Conservation (phyloP, 2,888 invertebrate genomes). For the Xestobium rufovillosum region DNA sequence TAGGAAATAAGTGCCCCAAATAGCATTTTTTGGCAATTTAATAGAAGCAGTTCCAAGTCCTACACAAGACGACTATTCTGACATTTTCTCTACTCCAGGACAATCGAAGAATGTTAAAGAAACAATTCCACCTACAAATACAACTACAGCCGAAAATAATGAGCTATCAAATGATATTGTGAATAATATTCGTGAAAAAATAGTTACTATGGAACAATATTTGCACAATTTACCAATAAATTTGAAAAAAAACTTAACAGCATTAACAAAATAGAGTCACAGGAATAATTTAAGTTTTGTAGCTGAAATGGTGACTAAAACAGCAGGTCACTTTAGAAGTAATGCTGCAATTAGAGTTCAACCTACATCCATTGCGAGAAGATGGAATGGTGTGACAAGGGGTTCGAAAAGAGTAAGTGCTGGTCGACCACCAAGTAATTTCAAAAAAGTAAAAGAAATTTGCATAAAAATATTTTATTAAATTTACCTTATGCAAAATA, state of each 20-base stretch:
- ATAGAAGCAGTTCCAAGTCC: background rate
- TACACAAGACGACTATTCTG: background rate
- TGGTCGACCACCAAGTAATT: background rate
- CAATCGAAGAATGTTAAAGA: background rate
- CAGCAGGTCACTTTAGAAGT: background rate
- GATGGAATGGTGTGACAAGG: background rate
- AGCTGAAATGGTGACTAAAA: too few species aligned
- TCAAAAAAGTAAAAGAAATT: conserved; percentile 1
- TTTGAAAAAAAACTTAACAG: background rate
- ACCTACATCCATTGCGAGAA: background rate
- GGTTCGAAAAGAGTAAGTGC: conserved; percentile 1
- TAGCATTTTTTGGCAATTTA: too few species aligned
- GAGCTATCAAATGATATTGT: background rate
- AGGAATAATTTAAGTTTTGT: conserved; percentile 2
- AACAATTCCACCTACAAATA: background rate
- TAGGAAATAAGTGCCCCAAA: too few species aligned
- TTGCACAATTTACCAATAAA: conserved; percentile 2
- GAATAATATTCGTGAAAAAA: background rate
- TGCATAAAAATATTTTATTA: background rate
- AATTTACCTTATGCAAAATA: background rate
- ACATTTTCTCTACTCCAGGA: background rate
- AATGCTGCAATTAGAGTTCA: conserved; percentile 1
- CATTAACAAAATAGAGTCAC: background rate
- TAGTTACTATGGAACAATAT: conserved; percentile 1
- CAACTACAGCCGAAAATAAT: background rate